phyloP scores from a whole-genome alignment of 2,888 invertebrate genomes.

The Lithodes maja region DNA sequence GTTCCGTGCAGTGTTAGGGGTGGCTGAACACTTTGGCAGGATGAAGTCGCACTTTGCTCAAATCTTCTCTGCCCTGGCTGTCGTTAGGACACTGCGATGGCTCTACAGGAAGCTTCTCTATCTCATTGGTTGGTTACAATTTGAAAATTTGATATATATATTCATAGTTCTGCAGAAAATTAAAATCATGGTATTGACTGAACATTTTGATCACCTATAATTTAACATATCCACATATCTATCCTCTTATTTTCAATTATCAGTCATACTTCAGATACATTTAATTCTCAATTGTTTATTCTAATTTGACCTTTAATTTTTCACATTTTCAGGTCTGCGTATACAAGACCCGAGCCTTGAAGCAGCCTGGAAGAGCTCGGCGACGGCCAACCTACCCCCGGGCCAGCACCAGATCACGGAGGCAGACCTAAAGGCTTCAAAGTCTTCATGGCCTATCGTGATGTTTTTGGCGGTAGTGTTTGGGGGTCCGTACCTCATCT shows the following conservation, averaged over 20 bases:
- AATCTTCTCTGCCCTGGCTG: constrained; percentile 89
- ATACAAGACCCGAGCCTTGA: constrained; percentile 74
- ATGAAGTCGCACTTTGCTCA: constrained; percentile 88
- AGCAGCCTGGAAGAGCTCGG: constrained; percentile 75
- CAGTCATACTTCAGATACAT: too few species aligned
- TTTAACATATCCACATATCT: too few species aligned
- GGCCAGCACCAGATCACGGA: constrained; percentile 73
- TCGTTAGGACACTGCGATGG: constrained; percentile 87
- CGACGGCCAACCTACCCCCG: constrained; percentile 75
- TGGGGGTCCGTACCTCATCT: constrained; percentile 93
- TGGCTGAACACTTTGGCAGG: constrained; percentile 95
- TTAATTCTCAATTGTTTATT: too few species aligned
- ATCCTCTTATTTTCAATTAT: too few species aligned
- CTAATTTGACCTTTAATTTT: too few species aligned
- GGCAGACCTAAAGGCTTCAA: constrained; percentile 73
- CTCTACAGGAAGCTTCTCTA: constrained; percentile 84
- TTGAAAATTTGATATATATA: constrained; percentile 65
- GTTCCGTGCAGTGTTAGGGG: constrained; percentile 94
- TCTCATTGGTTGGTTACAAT: constrained; percentile 79
- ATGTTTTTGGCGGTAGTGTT: constrained; percentile 92
- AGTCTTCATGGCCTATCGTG: constrained; percentile 89
- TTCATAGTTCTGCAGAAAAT: too few species aligned
- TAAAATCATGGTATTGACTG: too few species aligned
- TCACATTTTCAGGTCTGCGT: constrained; percentile 73
- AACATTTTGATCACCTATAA: too few species aligned